Base-by-base conservation (phyloP, 2,888 invertebrate species). In the Pharmacophagus antenor region DNA sequence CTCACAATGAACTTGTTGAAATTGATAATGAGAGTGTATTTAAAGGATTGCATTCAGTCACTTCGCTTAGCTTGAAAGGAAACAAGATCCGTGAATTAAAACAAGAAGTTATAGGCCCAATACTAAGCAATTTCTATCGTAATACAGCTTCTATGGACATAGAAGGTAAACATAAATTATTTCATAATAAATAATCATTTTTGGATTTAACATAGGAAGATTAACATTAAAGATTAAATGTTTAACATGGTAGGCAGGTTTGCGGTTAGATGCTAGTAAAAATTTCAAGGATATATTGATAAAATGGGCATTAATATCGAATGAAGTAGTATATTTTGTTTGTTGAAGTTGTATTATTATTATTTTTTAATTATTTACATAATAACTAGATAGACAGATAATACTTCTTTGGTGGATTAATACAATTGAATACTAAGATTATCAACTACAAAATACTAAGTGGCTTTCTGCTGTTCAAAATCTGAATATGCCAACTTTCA, bases 21-120 rank as follows among this genome's bases (percentile, higher is more conserved):
- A 79, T 88, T 21, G 82, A 83, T 6, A 85, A 82, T 66, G 71
- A 67, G 2, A 82, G 79, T 60, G 71, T 79, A 7, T 89, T 89
- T 61, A 73, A 80, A 49, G 81, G 79, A 1, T 63, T 90, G 17
- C 65, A 68, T 3, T 73, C 78, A 17, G 65, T 90, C 12, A 70
- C 66, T 2, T 70, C 79, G 27, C 65, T 90, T 44, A 87, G 76
- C 66, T 71, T 90, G 21, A 85, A 79, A 70, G 81, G 77, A 18
- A 90, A 90, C 69, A 73, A 78, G 52, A 70, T 90, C 3, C 67
- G 58, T n/a, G 76, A 75, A 64, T 65, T 89, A 17, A 83, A 84
- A 44, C 60, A 71, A 10, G 76, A 77, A 62, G 79, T 81, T 0
- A 79, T 89, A 70, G 73, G 74, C 12, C 87, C 88, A 0, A 79